Conservation (phyloP, 2,888 invertebrate species). For the Mythimna vitellina region DNA sequence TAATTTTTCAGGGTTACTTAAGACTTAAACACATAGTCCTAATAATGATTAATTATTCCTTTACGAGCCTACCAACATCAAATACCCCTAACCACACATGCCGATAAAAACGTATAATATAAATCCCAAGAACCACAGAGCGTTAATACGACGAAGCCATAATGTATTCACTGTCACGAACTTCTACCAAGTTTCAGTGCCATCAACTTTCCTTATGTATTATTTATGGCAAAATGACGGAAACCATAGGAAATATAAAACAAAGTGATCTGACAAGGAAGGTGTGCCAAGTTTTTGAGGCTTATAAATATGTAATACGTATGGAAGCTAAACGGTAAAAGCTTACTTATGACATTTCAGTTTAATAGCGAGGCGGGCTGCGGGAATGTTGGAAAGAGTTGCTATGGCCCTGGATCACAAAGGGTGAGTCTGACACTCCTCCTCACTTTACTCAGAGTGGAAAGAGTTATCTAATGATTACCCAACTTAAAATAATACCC, state of each 20-base stretch:
- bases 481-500: no score
- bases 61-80: conserved; percentile 8
- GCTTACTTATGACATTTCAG: neutral
- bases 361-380: neutral
- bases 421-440: no score
- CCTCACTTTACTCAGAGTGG: no score
- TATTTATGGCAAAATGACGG: conserved; percentile 47
- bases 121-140: conserved; percentile 21
- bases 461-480: no score
- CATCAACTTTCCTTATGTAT: conserved; percentile 48
- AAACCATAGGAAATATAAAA: conserved; percentile 31
- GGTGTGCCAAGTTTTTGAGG: conserved; percentile 1
- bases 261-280: conserved; percentile 16
- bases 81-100: neutral
- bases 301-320: conserved; percentile 37
- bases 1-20: no score
- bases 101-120: conserved; percentile 24
- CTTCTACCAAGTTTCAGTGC: conserved; percentile 36
- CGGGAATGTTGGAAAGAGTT: neutral
- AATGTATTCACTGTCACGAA: conserved; percentile 68
- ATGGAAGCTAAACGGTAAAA: neutral
- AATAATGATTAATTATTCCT: neutral
- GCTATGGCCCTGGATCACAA: no score
- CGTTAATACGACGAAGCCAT: conserved; percentile 24
- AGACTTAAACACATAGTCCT: neutral